Evolutionary conservation across 1,140 invertebrate species (phyloP), one percentile per base, ranked within the genome.

Genomic region (Formica exsecta): DNA sequence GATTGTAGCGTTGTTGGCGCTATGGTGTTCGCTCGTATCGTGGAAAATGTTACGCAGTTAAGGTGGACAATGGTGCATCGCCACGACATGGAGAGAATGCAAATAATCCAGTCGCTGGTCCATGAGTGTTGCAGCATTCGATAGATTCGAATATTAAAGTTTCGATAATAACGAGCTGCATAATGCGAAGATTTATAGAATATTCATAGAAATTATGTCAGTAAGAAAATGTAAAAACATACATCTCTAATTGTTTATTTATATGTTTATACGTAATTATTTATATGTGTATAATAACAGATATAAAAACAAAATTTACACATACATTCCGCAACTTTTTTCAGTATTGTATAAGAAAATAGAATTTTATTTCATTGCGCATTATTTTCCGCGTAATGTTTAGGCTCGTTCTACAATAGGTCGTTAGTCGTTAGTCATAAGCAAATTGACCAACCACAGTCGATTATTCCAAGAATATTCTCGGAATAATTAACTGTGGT

Each of bases 131-230:
- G 32, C 32, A 19, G 8, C 36, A 25, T 70, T 22, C 48, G 22
- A 16, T 32, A 54, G 29, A 38, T 41, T 70, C 32, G 51, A 59
- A 70, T 59, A 70, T 80, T 80, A 70, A 68, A 80, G 64, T 41
- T 7, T 41, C 44, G 64, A 70, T n/a, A 54, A 4, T 29, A 76
- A 29, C 38, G 8, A 11, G 4, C 44, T 36, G 11, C 25, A 13
- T 13, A 8, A 70, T 22, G 22, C 2, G 22, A 29, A 29, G n/a
- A 77, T 65, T 77, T 44, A 13, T n/a, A n/a, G n/a, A n/a, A n/a
- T n/a, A n/a, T n/a, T 11, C 57, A 19, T 22, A 13, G 22, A 22
- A 22, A 41, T 41, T 76, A 19, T 16, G 22, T n/a, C 16, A 62
- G 5, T 61, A 19, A 25, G 19, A 41, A 3, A 16, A 8, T n/a